A percentile compares a stretch with the other conserved stretches of the same genome.
These are phyloP conservation scores for Sorex araneus DNA, from an alignment of 2,113 vertebrate species.

Conservation along the genomic window DNA sequence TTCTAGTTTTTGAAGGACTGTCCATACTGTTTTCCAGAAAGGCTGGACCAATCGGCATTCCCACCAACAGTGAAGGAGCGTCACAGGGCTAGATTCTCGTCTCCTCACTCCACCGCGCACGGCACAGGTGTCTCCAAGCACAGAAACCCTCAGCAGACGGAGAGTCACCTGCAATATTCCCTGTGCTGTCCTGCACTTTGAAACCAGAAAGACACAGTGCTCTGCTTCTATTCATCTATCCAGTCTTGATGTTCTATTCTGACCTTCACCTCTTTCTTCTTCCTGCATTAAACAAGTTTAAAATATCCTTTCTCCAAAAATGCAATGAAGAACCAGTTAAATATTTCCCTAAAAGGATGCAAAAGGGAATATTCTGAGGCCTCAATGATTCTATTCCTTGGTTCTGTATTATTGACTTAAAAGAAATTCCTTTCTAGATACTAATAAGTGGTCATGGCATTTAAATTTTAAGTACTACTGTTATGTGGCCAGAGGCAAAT, in stretches of 20 bases:
- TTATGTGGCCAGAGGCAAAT: not conserved
- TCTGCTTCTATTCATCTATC: not conserved
- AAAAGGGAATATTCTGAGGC: not conserved
- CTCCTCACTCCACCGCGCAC: not conserved
- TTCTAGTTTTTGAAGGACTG: too few species aligned
- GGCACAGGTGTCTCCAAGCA: not conserved
- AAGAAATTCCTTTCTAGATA: not conserved
- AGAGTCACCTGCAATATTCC: not conserved
- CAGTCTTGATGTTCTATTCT: not conserved
- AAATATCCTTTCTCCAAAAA: not conserved
- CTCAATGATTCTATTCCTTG: not conserved
- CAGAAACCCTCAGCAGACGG: not conserved
- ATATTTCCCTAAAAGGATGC: not conserved
- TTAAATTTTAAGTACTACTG: not conserved
- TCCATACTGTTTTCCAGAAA: too few species aligned
- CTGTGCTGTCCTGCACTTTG: not conserved
- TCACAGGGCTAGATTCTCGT: not conserved
- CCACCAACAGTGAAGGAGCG: too few species aligned
- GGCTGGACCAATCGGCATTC: too few species aligned
- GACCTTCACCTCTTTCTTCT: not conserved
- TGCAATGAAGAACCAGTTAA: not conserved
- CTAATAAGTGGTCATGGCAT: not conserved
- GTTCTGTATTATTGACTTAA: not conserved
- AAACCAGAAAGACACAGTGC: too few species aligned
- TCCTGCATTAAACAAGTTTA: not conserved